Evolutionary conservation across 2,113 vertebrate genomes (phyloP).

Genomic region (Verasper variegatus): DNA sequence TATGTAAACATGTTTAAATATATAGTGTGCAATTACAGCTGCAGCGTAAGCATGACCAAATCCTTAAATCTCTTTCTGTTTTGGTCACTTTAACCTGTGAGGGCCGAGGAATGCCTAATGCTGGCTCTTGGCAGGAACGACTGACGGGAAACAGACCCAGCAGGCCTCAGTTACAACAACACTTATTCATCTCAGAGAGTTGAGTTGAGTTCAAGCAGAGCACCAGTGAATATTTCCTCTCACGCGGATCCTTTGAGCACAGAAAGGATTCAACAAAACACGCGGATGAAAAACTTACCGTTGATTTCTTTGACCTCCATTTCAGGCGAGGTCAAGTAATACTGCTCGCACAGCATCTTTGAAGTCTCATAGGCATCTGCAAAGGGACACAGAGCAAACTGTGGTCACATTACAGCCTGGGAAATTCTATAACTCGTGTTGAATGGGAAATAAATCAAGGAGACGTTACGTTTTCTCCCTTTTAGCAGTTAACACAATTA

Average conservation of each 20-base stretch:
- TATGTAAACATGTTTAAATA: no score
- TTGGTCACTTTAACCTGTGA: neutral
- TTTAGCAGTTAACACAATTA: neutral
- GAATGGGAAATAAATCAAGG: no score
- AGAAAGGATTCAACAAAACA: neutral
- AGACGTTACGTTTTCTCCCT: neutral
- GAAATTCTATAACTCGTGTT: neutral
- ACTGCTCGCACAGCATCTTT: constrained; percentile 96
- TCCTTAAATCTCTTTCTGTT: neutral
- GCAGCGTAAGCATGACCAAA: neutral
- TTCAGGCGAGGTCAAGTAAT: constrained; percentile 95
- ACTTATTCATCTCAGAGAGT: constrained; percentile 12
- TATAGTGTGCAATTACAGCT: neutral
- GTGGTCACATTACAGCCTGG: neutral
- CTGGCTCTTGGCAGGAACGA: constrained; percentile 11
- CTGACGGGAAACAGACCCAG: constrained; percentile 1
- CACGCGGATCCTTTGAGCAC: neutral
- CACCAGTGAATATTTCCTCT: constrained; percentile 1
- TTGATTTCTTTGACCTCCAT: constrained; percentile 91
- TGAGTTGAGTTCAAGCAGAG: constrained; percentile 3
- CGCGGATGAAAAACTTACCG: constrained; percentile 81
- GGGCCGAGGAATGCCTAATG: neutral
- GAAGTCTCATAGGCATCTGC: constrained; percentile 93
- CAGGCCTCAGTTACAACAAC: constrained; percentile 15
- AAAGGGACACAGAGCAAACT: constrained; percentile 36